phyloP scores from a whole-genome alignment of 2,113 vertebrate species.

The Aix galericulata region DNA sequence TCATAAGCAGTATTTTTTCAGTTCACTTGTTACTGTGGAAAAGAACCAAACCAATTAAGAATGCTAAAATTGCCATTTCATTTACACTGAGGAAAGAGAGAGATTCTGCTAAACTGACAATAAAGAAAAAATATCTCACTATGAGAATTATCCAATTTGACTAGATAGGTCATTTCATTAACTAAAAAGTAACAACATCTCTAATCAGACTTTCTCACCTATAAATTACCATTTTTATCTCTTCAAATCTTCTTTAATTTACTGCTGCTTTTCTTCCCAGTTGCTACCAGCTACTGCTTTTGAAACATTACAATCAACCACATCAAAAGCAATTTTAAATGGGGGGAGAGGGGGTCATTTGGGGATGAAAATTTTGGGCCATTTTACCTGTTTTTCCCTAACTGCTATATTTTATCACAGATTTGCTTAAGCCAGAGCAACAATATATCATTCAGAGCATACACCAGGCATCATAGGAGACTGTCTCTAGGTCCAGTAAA shows the following conservation, averaged over 20 bases:
- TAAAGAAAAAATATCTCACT: conserved; percentile 44
- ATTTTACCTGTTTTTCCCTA: background rate
- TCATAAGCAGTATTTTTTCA: conserved; percentile 31
- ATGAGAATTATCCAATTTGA: background rate
- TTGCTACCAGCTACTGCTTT: conserved; percentile 11
- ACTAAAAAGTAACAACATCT: conserved; percentile 47
- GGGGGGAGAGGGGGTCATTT: background rate
- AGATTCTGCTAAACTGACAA: conserved; percentile 46
- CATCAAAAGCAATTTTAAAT: conserved; percentile 3
- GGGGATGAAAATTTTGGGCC: background rate
- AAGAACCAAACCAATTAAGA: conserved; percentile 64
- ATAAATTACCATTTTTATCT: conserved; percentile 31
- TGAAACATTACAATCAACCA: conserved; percentile 7
- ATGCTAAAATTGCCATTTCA: conserved; percentile 56
- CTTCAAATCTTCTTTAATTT: conserved; percentile 37
- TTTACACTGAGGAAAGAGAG: conserved; percentile 23
- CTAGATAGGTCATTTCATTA: conserved; percentile 55
- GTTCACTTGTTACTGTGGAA: conserved; percentile 49
- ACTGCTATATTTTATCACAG: background rate
- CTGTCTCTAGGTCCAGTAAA: background rate
- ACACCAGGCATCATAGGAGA: background rate
- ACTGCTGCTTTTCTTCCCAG: conserved; percentile 40
- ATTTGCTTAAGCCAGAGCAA: background rate
- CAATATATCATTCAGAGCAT: background rate
- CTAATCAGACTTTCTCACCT: conserved; percentile 26